phyloP scores from a whole-genome alignment of 2,113 vertebrate species.

The Scophthalmus maximus region DNA sequence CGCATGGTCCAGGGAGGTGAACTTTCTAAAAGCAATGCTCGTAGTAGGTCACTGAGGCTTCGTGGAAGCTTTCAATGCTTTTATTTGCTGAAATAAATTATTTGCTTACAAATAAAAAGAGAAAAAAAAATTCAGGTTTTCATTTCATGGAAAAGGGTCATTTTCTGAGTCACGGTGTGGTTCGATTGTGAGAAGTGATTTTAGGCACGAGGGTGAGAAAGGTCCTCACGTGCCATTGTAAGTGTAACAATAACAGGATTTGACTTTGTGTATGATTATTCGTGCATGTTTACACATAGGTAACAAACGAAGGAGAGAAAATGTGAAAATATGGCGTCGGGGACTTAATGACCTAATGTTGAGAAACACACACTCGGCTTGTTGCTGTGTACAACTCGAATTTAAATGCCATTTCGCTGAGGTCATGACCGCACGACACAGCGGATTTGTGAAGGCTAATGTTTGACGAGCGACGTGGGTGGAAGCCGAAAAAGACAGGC shows the following conservation, averaged over 20 bases:
- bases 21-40: constrained; percentile 34
- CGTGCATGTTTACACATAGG: constrained; percentile 3
- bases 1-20: constrained; percentile 53
- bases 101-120: too few species aligned
- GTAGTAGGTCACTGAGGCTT: constrained; percentile 32
- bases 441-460: constrained; percentile 18
- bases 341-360: constrained; percentile 5
- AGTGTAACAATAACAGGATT: constrained; percentile 13
- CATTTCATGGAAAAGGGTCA: constrained; percentile 2
- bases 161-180: constrained; percentile 6
- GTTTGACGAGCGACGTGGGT: not conserved
- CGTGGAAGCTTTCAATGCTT: constrained; percentile 6
- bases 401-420: not conserved
- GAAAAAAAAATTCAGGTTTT: too few species aligned
- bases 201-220: constrained; percentile 1
- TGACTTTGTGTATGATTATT: not conserved
- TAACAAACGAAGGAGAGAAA: not conserved
- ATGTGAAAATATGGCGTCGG: constrained; percentile 23
- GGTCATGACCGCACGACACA: not conserved
- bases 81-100: too few species aligned
- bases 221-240: not conserved
- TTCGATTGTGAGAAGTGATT: not conserved
- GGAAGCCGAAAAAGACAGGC: not conserved
- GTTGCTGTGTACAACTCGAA: constrained; percentile 7
- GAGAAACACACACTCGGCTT: constrained; percentile 37